Conservation (phyloP, 2,797 vertebrate genomes). For the Pseudomugil tenellus region DNA sequence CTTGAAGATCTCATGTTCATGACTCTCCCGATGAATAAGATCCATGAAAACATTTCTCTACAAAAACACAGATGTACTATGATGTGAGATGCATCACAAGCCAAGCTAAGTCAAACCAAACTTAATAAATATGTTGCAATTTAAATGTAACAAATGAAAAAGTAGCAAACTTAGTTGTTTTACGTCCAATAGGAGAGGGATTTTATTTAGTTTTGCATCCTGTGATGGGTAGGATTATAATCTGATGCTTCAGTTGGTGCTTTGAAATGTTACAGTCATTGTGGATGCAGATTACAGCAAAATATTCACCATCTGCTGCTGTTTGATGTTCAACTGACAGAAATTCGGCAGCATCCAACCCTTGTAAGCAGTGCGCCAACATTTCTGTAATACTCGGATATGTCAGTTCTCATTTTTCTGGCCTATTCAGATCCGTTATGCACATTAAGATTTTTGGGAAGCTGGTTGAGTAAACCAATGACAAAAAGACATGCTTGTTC, state of each 20-base stretch:
- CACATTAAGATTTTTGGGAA: no score
- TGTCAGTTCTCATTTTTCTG: not conserved
- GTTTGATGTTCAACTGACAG: not conserved
- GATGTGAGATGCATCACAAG: not conserved
- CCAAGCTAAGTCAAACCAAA: not conserved
- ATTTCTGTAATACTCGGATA: not conserved
- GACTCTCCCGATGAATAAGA: constrained; percentile 63
- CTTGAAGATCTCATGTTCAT: constrained; percentile 62
- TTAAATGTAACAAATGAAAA: not conserved
- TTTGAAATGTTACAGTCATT: not conserved
- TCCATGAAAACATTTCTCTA: constrained; percentile 67
- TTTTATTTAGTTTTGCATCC: not conserved
- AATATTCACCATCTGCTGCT: not conserved
- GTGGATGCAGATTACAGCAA: not conserved
- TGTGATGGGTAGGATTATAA: not conserved
- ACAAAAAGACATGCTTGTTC: no score
- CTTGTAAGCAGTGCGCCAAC: not conserved
- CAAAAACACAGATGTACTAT: constrained; percentile 19
- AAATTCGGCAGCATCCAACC: not conserved
- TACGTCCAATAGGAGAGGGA: no score
- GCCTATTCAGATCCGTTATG: no score
- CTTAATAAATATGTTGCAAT: not conserved
- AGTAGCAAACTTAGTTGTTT: not conserved
- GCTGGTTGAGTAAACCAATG: no score
- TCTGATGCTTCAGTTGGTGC: not conserved